Conservation (phyloP, 1,140 invertebrate species). For the Diuraphis noxia region DNA sequence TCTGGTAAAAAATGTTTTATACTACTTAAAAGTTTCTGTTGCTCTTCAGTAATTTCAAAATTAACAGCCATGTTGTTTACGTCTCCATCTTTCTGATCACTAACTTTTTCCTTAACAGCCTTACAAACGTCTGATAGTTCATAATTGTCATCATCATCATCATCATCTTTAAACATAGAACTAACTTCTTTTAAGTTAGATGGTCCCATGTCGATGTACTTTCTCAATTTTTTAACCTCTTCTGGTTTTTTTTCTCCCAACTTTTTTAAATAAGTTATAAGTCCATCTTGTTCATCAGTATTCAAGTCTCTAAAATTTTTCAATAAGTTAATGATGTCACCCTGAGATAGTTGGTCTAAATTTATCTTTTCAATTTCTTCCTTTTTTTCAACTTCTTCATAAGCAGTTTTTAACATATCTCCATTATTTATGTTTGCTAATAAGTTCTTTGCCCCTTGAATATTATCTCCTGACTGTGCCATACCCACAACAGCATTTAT, state of each 20-base stretch:
- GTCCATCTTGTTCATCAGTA: constrained; percentile 75
- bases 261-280: constrained; percentile 78
- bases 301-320: constrained; percentile 79
- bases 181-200: constrained; percentile 38
- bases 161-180: constrained; percentile 60
- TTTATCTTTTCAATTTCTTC: constrained; percentile 56
- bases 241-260: constrained; percentile 72
- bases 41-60: constrained; percentile 47
- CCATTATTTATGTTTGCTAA: constrained; percentile 36
- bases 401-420: not conserved
- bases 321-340: constrained; percentile 73
- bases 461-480: constrained; percentile 64
- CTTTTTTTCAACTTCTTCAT: constrained; percentile 17
- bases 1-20: constrained; percentile 35
- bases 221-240: constrained; percentile 71
- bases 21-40: constrained; percentile 36
- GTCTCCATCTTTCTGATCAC: constrained; percentile 59
- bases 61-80: constrained; percentile 56
- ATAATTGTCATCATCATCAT: constrained; percentile 72
- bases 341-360: constrained; percentile 75
- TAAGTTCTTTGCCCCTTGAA: constrained; percentile 53
- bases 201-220: constrained; percentile 67
- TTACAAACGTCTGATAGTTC: constrained; percentile 71
- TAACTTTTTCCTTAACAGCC: constrained; percentile 67
- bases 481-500: constrained; percentile 76